Base-by-base conservation (phyloP, 2,797 vertebrate genomes). In the Sitta carolinensis region DNA sequence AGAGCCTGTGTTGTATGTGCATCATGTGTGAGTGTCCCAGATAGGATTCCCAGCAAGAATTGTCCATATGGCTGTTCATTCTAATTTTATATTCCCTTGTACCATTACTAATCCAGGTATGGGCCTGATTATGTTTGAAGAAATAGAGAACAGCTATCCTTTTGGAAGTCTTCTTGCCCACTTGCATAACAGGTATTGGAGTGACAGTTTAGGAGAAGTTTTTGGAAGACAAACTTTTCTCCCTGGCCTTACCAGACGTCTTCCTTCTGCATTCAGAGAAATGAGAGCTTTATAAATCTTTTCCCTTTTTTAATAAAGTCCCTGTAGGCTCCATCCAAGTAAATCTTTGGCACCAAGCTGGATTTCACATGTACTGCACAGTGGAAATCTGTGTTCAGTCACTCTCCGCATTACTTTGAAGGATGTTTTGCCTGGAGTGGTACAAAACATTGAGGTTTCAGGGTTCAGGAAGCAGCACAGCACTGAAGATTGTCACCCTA, bases 21-120 rank as follows among this genome's bases (percentile, higher is more conserved):
- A 85, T 89, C 84, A 87, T 85, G 82, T 96, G 77, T 70, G 47
- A 82, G 76, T 59, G 76, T 87, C 94, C 95, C 79, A 94, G 79
- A 89, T 94, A 93, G 91, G 66, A 93, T 93, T 90, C 90, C 64
- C 93, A 94, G 91, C 86, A 95, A 95, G 94, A 32, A 58, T 4
- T 72, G 85, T 62, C 95, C 91, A 43, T 91, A 86, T 93, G 95
- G 75, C 82, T 68, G 67, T 55, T 94, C 55, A 80, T 81, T 94
- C 95, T 96, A 90, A 94, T 97, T 97, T 94, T 93, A 15, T 62
- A 69, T 66, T 84, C 59, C 68, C 54, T 68, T 90, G 34, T 93
- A 87, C 52, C 68, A 23, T 88, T 78, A 66, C 75, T 87, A 93
- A 93, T 87, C 70, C 79, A 83, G 58, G 34, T 95, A 91, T 47